phyloP scores from a whole-genome alignment of 2,888 invertebrate species.

The Pristionchus arcanus region DNA sequence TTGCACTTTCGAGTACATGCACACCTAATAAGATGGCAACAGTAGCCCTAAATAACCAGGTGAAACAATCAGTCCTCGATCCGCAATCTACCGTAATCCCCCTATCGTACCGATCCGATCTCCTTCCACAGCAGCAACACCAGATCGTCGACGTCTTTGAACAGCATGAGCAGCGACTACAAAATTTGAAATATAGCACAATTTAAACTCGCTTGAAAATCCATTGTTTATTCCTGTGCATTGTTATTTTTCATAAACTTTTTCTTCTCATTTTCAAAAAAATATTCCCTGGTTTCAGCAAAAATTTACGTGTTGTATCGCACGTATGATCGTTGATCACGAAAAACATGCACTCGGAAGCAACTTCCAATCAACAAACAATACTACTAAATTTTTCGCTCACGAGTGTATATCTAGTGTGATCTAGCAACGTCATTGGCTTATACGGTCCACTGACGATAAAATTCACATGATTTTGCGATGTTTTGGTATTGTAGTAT shows the following conservation, averaged over 20 bases:
- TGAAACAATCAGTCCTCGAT: neutral
- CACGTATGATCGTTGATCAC: neutral
- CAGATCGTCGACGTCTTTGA: conserved; percentile 93
- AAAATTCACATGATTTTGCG: neutral
- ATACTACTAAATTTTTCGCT: neutral
- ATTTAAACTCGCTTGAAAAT: no score
- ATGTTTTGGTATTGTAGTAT: neutral
- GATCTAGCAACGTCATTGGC: neutral
- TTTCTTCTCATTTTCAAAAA: no score
- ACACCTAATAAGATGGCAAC: no score
- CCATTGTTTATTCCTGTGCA: no score
- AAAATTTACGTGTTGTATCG: neutral
- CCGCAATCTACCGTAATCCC: neutral
- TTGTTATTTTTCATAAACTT: no score
- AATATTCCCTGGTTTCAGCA: neutral
- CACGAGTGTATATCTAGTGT: conserved; percentile 9
- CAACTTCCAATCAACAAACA: neutral
- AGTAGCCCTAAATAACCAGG: no score
- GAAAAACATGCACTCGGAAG: neutral
- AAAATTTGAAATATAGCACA: conserved; percentile 53
- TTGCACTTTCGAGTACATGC: neutral
- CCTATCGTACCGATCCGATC: conserved; percentile 44
- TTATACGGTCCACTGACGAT: neutral
- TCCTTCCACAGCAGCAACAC: conserved; percentile 84
- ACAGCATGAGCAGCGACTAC: conserved; percentile 92